Base-by-base conservation (phyloP, 1,140 invertebrate species). In the Drosophila athabasca region DNA sequence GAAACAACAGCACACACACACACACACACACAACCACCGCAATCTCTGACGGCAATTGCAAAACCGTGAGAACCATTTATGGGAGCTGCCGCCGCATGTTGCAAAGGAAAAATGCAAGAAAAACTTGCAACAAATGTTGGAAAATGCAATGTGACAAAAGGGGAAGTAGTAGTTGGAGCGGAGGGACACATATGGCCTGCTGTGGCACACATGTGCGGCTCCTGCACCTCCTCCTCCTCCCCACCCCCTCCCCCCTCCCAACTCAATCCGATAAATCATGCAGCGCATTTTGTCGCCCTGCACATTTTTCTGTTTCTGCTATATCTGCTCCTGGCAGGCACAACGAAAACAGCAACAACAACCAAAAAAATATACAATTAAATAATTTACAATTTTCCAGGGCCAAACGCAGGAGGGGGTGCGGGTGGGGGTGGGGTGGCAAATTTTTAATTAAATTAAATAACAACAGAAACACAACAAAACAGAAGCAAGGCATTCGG, bases 1-100 rank as follows among this genome's bases (percentile, higher is more conserved):
- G 11, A 53, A 79, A 61, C 51, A 60, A 50, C 60, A 57, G 53
- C 68, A 19, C 17, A 19, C 17, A 19, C 17, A 19, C 17, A 19
- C 17, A 19, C 17, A 19, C 17, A 19, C 17, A 19, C 17, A 19
- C 17, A 19, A 19, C 55, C 66, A 49, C 39, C 62, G 76, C 66
- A 69, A 76, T 74, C 61, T 66, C 49, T 53, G 71, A 67, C 71
- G 75, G 70, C 53, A 61, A 72, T 84, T 87, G 77, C 77, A 66
- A 87, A 87, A 84, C 77, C 81, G 81, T 84, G 81, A 81, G 81
- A 84, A 87, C 81, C 81, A 81, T 84, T 84, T 84, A 87, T 87
- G 81, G 81, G 62, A 77, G 69, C 73, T 71, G 69, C 15, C 48
- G 39, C 17, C 48, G 39, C 17, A 43, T 15, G 29, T 59, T 61